Base-by-base conservation (phyloP, 2,797 vertebrate genomes). In the Siniperca obscura region DNA sequence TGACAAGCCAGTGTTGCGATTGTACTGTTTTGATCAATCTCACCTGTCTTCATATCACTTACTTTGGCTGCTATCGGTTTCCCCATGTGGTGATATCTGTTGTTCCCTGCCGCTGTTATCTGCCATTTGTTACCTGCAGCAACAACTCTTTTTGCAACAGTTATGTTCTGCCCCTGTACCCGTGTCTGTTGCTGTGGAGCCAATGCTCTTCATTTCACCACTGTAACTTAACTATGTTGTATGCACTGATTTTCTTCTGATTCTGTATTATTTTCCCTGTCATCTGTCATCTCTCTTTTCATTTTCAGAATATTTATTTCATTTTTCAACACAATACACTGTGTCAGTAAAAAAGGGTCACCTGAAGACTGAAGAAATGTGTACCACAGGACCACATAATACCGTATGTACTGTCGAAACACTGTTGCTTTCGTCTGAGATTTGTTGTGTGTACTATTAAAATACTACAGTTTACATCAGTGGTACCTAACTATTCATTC, bases 1-100 rank as follows among this genome's bases (percentile, higher is more conserved):
- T 46, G 69, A 89, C 74, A 62, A 80, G 61, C 64, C 44, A 7
- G 59, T 36, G 80, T 86, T 83, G 69, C 27, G 30, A 68, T 84
- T 5, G 10, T 7, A 36, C 59, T 2, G 82, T 76, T 82, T 76
- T 72, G 80, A 85, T 81, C 73, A 65, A 21, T 53, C 48, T 78
- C 66, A 46, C 64, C 65, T 80, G 76, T 59, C 42, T 65, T 79
- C 46, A n/a, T 34, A 53, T 78, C 70, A 50, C 55, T 76, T 42
- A 34, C 38, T 70, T 38, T 44, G 4, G 48, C 36, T 76, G 30
- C 50, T 70, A 65, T 68, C 22, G 5, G 60, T 73, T 76, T 73
- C 60, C 48, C 50, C 57, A 17, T 25, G 61, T 50, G 73, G 67
- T 2, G 4, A 30, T 69, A 52, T 62, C 66, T 72, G 64, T 34